Percentiles rank a stretch among this genome's conserved stretches.
phyloP scores from a whole-genome alignment of 2,113 vertebrate species.

The Prunella fulvescens region DNA sequence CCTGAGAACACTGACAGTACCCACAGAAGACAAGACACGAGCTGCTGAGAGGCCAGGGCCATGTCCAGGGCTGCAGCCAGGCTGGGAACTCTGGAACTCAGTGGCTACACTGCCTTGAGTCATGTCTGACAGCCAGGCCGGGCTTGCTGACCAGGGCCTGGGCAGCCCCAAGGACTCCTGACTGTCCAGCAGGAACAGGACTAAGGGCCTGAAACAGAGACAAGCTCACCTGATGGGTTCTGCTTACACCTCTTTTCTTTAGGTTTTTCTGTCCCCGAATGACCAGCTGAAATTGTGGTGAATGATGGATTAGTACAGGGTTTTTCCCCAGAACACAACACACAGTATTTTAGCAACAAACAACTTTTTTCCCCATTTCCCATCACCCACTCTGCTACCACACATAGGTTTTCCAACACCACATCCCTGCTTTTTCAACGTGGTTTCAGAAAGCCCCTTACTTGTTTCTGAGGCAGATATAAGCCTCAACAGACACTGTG shows the following conservation, averaged over 20 bases:
- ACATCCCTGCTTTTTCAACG: neutral
- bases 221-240: constrained; percentile 66
- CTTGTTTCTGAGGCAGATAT: neutral
- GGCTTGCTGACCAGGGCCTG: neutral
- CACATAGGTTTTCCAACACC: neutral
- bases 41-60: neutral
- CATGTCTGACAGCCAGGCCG: neutral
- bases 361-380: neutral
- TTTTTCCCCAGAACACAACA: neutral
- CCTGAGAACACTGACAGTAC: neutral
- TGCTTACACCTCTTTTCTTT: constrained; percentile 68
- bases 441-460: neutral
- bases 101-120: neutral
- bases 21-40: neutral
- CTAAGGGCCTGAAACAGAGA: constrained; percentile 36
- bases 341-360: neutral
- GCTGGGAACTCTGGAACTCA: neutral
- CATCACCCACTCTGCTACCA: neutral
- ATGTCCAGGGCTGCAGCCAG: neutral
- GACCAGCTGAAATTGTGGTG: constrained; percentile 61
- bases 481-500: neutral
- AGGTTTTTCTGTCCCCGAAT: constrained; percentile 64
- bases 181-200: neutral
- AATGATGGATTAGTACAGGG: constrained; percentile 41
- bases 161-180: neutral